A percentile compares a stretch with the other conserved stretches of the same genome.
Evolutionary conservation across 2,113 vertebrate genomes (phyloP).

Genomic region (Chaenocephalus aceratus): DNA sequence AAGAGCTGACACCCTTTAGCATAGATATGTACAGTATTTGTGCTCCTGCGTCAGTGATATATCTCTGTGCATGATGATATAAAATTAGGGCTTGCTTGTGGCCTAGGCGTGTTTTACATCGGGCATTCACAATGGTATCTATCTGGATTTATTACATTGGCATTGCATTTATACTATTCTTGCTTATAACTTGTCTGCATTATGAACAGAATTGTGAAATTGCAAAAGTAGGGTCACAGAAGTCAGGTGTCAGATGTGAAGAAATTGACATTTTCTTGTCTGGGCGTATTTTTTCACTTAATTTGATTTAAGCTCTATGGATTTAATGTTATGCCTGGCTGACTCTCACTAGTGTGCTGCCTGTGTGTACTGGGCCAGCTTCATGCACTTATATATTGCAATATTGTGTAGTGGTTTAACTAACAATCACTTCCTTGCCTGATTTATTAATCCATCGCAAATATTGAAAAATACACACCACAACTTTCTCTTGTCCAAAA

Average conservation of each 20-base stretch:
- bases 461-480: no score
- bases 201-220: background rate
- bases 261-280: background rate
- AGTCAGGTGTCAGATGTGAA: conserved; percentile 10
- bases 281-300: background rate
- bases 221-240: background rate
- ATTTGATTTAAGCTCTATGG: conserved; percentile 23
- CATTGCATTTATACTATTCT: background rate
- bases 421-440: background rate
- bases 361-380: conserved; percentile 13
- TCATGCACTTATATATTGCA: background rate
- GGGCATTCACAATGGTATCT: background rate
- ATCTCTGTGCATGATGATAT: conserved; percentile 22
- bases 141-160: conserved; percentile 5
- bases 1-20: conserved; percentile 1
- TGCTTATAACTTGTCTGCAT: background rate
- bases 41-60: conserved; percentile 17
- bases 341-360: conserved; percentile 30
- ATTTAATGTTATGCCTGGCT: conserved; percentile 23
- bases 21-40: conserved; percentile 15
- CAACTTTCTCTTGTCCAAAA: no score
- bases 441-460: background rate
- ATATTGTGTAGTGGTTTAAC: background rate
- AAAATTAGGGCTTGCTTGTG: conserved; percentile 33
- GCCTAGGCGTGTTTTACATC: conserved; percentile 1